Base-by-base conservation (phyloP, 1,140 invertebrate species). In the Daktulosphaira vitifoliae region DNA sequence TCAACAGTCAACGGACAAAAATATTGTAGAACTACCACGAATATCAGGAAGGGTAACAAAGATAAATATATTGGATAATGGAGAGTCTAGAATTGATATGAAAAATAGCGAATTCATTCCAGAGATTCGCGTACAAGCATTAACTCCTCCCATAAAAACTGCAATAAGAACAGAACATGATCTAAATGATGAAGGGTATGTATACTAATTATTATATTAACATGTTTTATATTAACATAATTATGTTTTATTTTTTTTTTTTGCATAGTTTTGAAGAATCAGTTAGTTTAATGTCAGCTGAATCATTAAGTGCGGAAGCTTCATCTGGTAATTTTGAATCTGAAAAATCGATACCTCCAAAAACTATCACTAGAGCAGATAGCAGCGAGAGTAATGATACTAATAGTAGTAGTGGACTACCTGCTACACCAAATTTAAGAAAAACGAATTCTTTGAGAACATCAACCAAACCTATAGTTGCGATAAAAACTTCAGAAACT, bases 291-390 rank as follows among this genome's bases (percentile, higher is more conserved):
- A 86, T 90, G 50, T 90, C 88, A 0, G 56, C 56, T 11, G 89
- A 92, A 71, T 89, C 86, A 1, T 81, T 87, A 1, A 90, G 88
- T 49, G 86, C 89, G 66, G 86, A 84, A 62, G 84, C 85, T 3
- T 87, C 85, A 0, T 87, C 85, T 0, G 82, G 83, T 69, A 87
- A 86, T 69, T 82, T 82, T 46, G 82, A 84, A 68, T 81, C 81
- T 0, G 83, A 85, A 38, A 68, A 67, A 25, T 37, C 66, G 56
- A 51, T 22, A 25, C 66, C 68, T 13, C 37, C 48, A 22, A 54
- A 20, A 64, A 68, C 66, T 48, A 71, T 29, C 56, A 52, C 29
- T 66, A 72, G 64, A 66, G 56, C 70, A 16, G 71, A 74, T 23
- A 73, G 72, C 53, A 73, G 72, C 64, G 71, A 70, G 6, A 72